phyloP scores from a whole-genome alignment of 2,888 invertebrate genomes.

The Nemoura dubitans region DNA sequence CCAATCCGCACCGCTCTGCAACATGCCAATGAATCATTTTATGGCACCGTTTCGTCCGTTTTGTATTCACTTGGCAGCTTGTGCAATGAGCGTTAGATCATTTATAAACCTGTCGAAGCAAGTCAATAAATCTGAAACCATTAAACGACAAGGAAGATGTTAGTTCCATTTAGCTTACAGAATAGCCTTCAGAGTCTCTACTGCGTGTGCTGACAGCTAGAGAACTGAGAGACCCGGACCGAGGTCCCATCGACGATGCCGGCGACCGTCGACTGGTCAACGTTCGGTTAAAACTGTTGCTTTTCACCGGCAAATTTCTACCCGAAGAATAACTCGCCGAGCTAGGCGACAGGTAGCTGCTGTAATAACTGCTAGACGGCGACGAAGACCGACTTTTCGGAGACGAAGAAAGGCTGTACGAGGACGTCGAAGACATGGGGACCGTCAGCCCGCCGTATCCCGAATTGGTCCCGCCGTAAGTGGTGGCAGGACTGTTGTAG shows the following conservation, averaged over 20 bases:
- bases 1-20: conserved; percentile 72
- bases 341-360: conserved; percentile 42
- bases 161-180: conserved; percentile 68
- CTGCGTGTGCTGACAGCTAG: conserved; percentile 48
- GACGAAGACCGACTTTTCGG: conserved; percentile 43
- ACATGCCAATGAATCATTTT: conserved; percentile 53
- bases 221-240: conserved; percentile 49
- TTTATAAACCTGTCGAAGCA: not conserved
- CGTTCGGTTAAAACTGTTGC: conserved; percentile 46
- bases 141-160: not conserved
- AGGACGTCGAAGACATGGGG: conserved; percentile 64
- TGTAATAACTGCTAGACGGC: conserved; percentile 43
- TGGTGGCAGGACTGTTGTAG: conserved; percentile 51
- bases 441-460: conserved; percentile 76
- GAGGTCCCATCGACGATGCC: conserved; percentile 57
- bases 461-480: conserved; percentile 71
- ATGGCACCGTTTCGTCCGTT: not conserved
- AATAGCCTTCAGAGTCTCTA: conserved; percentile 80
- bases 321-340: conserved; percentile 34
- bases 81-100: not conserved
- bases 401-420: conserved; percentile 42
- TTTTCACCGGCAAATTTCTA: conserved; percentile 42
- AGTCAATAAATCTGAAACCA: not conserved
- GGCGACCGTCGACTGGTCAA: conserved; percentile 45
- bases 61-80: not conserved